A percentile compares a stretch with the other conserved stretches of the same genome.
phyloP scores from a whole-genome alignment of 1,140 invertebrate genomes.

The Drosophila bipectinata region DNA sequence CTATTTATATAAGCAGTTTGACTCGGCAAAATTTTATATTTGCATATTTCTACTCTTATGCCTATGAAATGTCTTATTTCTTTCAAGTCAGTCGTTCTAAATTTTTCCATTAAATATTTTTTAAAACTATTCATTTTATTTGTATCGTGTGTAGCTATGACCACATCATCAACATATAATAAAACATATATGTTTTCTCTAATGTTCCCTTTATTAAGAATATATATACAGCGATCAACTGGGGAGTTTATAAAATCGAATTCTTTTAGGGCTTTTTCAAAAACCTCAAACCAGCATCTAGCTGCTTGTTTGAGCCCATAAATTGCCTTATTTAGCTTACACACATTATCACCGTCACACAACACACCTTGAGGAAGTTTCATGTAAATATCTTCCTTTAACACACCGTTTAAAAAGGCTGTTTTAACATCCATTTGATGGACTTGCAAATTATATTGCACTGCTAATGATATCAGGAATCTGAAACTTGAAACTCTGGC shows the following conservation, averaged over 20 bases:
- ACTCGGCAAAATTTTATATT: conserved; percentile 9
- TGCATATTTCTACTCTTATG: conserved; percentile 6
- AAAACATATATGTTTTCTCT: conserved; percentile 3
- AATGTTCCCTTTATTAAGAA: conserved; percentile 5
- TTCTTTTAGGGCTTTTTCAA: conserved; percentile 13
- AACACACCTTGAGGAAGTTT: conserved; percentile 77
- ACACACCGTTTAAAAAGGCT: conserved; percentile 82
- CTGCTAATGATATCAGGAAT: conserved; percentile 18
- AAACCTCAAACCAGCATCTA: conserved; percentile 54
- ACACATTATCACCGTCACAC: conserved; percentile 48
- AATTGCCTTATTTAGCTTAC: conserved; percentile 79
- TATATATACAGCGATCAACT: conserved; percentile 9
- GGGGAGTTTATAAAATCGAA: conserved; percentile 2
- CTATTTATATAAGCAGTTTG: background rate
- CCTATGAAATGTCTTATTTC: conserved; percentile 3
- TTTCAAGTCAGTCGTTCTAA: background rate
- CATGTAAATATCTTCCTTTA: conserved; percentile 83
- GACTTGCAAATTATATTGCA: conserved; percentile 66
- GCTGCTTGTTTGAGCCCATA: conserved; percentile 84
- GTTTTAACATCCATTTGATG: conserved; percentile 78
- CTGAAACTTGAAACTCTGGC: conserved; percentile 32
- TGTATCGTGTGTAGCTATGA: background rate
- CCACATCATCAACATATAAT: conserved; percentile 1
- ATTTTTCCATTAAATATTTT: conserved; percentile 8
- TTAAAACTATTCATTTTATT: background rate